Evolutionary conservation across 2,797 vertebrate genomes (phyloP).

Genomic region (Catostomus latipinnis): DNA sequence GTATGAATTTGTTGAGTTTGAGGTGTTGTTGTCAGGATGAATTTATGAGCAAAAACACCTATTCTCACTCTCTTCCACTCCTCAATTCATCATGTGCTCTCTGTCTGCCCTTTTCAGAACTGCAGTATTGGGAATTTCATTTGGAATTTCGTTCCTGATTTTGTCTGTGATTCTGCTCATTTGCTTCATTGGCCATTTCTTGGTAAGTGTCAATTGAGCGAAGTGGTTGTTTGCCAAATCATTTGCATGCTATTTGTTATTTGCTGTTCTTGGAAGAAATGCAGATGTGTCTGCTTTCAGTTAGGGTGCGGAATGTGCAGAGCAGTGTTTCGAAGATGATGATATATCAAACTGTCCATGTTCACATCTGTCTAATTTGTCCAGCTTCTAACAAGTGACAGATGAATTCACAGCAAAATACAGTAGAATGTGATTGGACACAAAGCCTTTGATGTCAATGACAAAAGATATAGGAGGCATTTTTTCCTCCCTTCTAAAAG

Average conservation of each 20-base stretch:
- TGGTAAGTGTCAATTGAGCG: constrained; percentile 81
- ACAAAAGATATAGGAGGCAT: too few relatives aligned
- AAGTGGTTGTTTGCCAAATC: neutral
- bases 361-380: too few relatives aligned
- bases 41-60: neutral
- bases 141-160: constrained; percentile 88
- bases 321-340: too few relatives aligned
- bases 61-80: neutral
- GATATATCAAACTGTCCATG: too few relatives aligned
- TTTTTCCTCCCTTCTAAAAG: too few relatives aligned
- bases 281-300: neutral
- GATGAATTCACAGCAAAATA: too few relatives aligned
- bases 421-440: too few relatives aligned
- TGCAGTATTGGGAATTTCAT: constrained; percentile 90
- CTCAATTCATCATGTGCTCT: neutral
- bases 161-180: constrained; percentile 90
- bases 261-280: neutral
- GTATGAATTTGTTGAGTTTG: neutral
- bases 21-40: neutral
- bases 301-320: neutral
- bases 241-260: neutral
- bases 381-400: too few relatives aligned
- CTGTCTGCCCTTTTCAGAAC: constrained; percentile 77
- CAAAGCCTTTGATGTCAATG: too few relatives aligned
- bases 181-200: constrained; percentile 92